phyloP scores from a whole-genome alignment of 2,797 vertebrate species.

The Distichodus sexfasciatus region DNA sequence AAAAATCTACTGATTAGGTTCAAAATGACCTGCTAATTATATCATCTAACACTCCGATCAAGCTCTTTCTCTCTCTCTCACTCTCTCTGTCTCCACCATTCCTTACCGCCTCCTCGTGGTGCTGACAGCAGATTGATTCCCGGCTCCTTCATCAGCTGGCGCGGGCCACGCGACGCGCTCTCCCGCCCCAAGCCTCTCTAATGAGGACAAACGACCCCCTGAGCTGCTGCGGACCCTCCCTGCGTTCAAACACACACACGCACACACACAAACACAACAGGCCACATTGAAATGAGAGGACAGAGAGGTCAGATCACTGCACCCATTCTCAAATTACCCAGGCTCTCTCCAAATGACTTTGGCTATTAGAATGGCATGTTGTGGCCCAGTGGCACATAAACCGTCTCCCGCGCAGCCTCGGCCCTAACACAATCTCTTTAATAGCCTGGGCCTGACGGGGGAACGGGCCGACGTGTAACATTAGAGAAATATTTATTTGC shows the following conservation, averaged over 20 bases:
- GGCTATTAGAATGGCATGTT: constrained; percentile 78
- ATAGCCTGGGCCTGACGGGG: constrained; percentile 71
- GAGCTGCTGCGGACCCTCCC: constrained; percentile 80
- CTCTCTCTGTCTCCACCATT: constrained; percentile 36
- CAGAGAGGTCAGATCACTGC: constrained; percentile 71
- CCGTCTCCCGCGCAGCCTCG: constrained; percentile 63
- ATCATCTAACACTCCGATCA: no score
- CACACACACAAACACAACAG: constrained; percentile 81
- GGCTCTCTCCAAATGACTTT: constrained; percentile 76
- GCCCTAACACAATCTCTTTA: constrained; percentile 73
- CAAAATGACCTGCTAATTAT: no score
- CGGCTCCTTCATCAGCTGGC: constrained; percentile 77
- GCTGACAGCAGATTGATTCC: constrained; percentile 78
- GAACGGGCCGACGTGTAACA: constrained; percentile 61
- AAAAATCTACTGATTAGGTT: no score
- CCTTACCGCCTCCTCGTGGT: constrained; percentile 69
- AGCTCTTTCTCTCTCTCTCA: constrained; percentile 14
- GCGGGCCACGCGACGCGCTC: constrained; percentile 80
- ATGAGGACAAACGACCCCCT: constrained; percentile 91
- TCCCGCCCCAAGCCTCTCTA: constrained; percentile 83
- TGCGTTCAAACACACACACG: constrained; percentile 53
- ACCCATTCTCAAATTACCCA: constrained; percentile 85
- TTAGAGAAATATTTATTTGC: constrained; percentile 70
- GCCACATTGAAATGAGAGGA: constrained; percentile 76
- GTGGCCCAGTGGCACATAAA: constrained; percentile 72